A percentile compares a stretch with the other conserved stretches of the same genome.
Evolutionary conservation across 2,797 vertebrate species (phyloP).

Genomic region (Gallinago stenura): DNA sequence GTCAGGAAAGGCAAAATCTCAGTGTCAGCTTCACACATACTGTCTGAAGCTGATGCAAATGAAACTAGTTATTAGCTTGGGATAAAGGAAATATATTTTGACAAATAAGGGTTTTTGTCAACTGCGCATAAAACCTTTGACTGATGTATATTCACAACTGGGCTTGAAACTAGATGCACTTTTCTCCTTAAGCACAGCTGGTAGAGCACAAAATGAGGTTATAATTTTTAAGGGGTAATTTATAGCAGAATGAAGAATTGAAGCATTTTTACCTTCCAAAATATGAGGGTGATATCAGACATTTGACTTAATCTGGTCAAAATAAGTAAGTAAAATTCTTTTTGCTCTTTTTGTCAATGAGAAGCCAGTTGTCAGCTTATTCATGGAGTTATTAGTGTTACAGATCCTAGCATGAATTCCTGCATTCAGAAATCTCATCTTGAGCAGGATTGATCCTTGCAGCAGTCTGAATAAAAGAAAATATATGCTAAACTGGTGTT

Average conservation of each 20-base stretch:
- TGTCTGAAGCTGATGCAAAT: constrained; percentile 32
- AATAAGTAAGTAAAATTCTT: background rate
- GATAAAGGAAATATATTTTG: constrained; percentile 34
- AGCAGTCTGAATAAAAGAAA: background rate
- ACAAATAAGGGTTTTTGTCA: background rate
- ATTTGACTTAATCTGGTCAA: background rate
- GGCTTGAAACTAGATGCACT: background rate
- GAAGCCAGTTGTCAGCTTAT: background rate
- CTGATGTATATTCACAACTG: background rate
- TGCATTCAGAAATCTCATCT: background rate
- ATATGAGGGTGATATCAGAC: background rate
- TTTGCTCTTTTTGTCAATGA: background rate
- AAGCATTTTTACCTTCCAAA: background rate
- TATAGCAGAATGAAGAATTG: background rate
- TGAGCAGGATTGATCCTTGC: background rate
- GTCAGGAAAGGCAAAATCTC: constrained; percentile 11
- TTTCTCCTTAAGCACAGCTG: background rate
- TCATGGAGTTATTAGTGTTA: background rate
- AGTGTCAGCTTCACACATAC: background rate
- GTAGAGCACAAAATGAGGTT: background rate
- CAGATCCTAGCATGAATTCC: background rate
- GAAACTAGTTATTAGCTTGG: background rate
- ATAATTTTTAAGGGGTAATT: background rate
- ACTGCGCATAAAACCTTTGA: background rate
- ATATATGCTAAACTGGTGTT: background rate